phyloP scores from a whole-genome alignment of 2,113 vertebrate genomes.

The Phainopepla nitens region DNA sequence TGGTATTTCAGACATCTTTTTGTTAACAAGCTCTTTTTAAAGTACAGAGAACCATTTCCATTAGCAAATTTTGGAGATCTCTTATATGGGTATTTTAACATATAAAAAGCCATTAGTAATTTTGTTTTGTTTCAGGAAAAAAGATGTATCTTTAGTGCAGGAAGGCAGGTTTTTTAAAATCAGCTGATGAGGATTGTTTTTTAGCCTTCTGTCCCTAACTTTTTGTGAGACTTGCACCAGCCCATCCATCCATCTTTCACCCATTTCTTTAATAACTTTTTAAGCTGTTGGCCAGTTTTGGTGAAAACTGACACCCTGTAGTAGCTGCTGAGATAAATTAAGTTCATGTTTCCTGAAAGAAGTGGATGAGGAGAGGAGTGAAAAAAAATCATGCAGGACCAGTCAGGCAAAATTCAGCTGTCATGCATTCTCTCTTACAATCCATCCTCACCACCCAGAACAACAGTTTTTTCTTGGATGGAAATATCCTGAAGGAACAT shows the following conservation, averaged over 20 bases:
- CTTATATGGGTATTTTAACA: not conserved
- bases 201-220: not conserved
- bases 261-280: not conserved
- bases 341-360: slow-evolving; percentile 2
- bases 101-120: not conserved
- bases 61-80: not conserved
- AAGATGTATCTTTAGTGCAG: not conserved
- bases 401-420: not conserved
- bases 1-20: not conserved
- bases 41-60: not conserved
- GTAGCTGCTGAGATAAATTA: not conserved
- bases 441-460: not conserved
- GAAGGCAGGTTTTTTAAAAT: not conserved
- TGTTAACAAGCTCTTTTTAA: not conserved
- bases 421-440: not conserved
- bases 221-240: not conserved
- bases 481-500: not conserved
- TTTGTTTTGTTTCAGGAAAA: not conserved
- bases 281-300: not conserved
- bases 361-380: not conserved
- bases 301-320: not conserved
- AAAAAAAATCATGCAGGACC: not conserved
- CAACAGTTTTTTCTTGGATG: not conserved
- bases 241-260: not conserved
- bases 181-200: not conserved